Percentiles rank a stretch among this genome's conserved stretches.
These are phyloP conservation scores for Brachyptera risi DNA, from an alignment of 2,888 invertebrate species.

Conservation along the genomic window DNA sequence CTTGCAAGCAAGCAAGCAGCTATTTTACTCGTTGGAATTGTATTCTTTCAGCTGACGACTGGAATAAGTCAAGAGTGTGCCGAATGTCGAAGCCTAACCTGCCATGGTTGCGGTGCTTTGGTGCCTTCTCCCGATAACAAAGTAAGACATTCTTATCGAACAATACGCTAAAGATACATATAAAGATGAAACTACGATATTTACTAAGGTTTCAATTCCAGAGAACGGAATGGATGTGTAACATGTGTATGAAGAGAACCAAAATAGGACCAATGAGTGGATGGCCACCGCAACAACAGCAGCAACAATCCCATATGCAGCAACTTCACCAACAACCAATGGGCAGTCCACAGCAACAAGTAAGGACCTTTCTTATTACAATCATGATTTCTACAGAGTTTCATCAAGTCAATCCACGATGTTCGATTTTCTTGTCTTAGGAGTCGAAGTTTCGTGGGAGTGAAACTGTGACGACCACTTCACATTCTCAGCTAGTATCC, in stretches of 20 bases:
- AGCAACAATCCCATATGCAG: conserved; percentile 32
- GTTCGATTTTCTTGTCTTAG: conserved; percentile 2
- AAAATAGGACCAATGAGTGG: conserved; percentile 30
- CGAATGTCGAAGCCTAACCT: conserved; percentile 40
- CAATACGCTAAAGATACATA: background rate
- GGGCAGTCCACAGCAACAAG: conserved; percentile 21
- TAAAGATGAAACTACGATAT: background rate
- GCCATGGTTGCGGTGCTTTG: conserved; percentile 39
- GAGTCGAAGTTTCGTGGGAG: background rate
- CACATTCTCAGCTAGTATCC: background rate
- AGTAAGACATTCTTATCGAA: conserved; percentile 30
- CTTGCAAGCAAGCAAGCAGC: no score
- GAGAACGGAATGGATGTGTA: conserved; percentile 42
- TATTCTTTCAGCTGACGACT: conserved; percentile 26
- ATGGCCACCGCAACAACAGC: conserved; percentile 38
- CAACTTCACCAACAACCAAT: background rate
- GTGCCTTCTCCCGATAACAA: conserved; percentile 39
- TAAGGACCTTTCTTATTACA: background rate
- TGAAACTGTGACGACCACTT: background rate
- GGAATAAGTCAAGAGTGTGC: conserved; percentile 38
- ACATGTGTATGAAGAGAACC: conserved; percentile 39
- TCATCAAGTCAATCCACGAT: background rate
- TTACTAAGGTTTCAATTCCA: conserved; percentile 30
- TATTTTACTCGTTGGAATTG: conserved; percentile 1
- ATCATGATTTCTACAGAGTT: background rate